These are phyloP conservation scores for Boulengeromyrus knoepffleri DNA, from an alignment of 2,113 vertebrate genomes.

Conservation along the genomic window DNA sequence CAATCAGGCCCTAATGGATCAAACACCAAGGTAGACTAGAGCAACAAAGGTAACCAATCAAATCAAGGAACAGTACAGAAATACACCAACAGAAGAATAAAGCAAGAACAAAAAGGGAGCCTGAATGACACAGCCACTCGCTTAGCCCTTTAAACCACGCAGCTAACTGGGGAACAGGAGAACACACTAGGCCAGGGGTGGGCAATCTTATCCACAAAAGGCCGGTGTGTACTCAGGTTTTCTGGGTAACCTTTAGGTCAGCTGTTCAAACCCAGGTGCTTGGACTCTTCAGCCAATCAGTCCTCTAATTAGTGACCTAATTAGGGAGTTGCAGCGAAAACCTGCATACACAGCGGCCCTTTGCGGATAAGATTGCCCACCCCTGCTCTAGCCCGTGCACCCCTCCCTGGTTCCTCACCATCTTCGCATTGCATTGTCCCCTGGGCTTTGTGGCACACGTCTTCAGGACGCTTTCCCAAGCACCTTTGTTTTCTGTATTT, in stretches of 20 bases:
- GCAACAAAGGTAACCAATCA: not conserved
- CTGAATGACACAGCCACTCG: not conserved
- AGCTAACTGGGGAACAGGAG: not conserved
- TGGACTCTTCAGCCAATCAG: no score
- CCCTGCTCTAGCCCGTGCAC: conserved; percentile 74
- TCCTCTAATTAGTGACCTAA: no score
- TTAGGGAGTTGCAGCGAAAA: no score
- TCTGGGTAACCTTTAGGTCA: no score
- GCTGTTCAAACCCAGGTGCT: no score
- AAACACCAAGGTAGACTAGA: not conserved
- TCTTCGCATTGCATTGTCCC: conserved; percentile 91
- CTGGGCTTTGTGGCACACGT: conserved; percentile 90
- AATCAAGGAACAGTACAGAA: not conserved
- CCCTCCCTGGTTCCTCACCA: conserved; percentile 92
- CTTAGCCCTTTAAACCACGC: not conserved
- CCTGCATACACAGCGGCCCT: no score
- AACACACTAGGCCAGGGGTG: not conserved
- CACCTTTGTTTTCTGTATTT: not conserved
- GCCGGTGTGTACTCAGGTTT: no score
- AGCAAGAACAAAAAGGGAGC: not conserved
- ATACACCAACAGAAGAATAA: not conserved
- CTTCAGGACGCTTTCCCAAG: conserved; percentile 69
- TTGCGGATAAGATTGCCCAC: no score
- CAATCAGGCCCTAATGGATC: not conserved
- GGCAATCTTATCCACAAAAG: no score